Evolutionary conservation across 1,140 invertebrate genomes (phyloP).

Genomic region (Portunus trituberculatus): DNA sequence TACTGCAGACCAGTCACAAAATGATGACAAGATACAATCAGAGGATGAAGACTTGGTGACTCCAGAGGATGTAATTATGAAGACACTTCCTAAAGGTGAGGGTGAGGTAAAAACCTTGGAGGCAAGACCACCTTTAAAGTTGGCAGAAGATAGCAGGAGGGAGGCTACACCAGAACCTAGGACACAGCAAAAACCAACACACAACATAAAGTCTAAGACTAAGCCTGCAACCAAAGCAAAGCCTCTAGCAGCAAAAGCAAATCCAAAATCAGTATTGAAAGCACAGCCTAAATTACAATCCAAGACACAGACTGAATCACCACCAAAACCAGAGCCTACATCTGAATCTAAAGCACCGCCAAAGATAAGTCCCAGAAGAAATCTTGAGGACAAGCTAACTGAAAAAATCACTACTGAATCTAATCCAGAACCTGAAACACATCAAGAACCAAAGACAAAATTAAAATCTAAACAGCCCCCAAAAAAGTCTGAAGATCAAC

Average conservation of each 20-base stretch:
- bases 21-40: too few relatives aligned
- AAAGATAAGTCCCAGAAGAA: neutral
- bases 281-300: neutral
- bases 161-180: neutral
- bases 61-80: neutral
- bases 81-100: neutral
- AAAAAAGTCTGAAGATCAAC: neutral
- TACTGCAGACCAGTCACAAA: neutral
- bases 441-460: neutral
- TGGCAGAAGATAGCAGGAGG: neutral
- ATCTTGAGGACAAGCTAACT: neutral
- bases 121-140: neutral
- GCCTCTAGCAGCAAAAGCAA: neutral
- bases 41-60: neutral
- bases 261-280: neutral
- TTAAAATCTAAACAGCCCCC: neutral
- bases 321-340: neutral
- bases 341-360: neutral
- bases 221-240: neutral
- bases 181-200: neutral
- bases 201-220: neutral
- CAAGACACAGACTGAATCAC: neutral
- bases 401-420: neutral
- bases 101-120: neutral
- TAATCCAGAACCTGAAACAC: neutral